Conservation (phyloP, 1,140 invertebrate genomes). For the Drosophila elegans region DNA sequence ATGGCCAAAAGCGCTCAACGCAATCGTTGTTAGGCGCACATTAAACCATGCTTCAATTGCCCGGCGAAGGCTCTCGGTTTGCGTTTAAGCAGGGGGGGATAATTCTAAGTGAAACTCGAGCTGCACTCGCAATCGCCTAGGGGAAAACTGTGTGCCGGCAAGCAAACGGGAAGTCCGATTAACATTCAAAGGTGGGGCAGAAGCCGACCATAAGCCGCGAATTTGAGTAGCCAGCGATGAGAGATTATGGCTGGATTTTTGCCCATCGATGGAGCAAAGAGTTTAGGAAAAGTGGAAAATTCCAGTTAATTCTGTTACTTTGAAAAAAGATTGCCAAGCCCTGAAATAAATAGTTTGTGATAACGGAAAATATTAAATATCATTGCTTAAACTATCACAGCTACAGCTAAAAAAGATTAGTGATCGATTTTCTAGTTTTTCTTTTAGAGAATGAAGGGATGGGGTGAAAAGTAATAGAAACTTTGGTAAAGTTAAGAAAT, state of each 20-base stretch:
- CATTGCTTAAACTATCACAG: too few relatives aligned
- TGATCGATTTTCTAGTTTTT: too few relatives aligned
- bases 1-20: conserved; percentile 71
- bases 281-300: conserved; percentile 16
- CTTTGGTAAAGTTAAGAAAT: too few relatives aligned
- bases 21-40: conserved; percentile 62
- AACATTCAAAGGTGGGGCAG: conserved; percentile 48
- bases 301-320: neutral
- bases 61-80: neutral
- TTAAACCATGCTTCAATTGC: conserved; percentile 58
- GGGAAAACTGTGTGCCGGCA: conserved; percentile 6
- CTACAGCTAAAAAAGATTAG: too few relatives aligned
- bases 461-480: too few relatives aligned
- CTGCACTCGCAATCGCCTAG: conserved; percentile 21
- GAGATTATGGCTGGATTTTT: conserved; percentile 29
- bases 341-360: conserved; percentile 1
- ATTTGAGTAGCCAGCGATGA: conserved; percentile 49
- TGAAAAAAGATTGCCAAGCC: conserved; percentile 15
- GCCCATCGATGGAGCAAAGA: conserved; percentile 6
- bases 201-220: conserved; percentile 26
- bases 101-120: conserved; percentile 39
- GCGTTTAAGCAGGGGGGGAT: conserved; percentile 2
- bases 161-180: conserved; percentile 51
- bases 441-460: too few relatives aligned
- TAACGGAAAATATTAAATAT: neutral